Percentiles rank a stretch among this genome's conserved stretches.
phyloP scores from a whole-genome alignment of 2,888 invertebrate species.

The Drosophila paranaensis region DNA sequence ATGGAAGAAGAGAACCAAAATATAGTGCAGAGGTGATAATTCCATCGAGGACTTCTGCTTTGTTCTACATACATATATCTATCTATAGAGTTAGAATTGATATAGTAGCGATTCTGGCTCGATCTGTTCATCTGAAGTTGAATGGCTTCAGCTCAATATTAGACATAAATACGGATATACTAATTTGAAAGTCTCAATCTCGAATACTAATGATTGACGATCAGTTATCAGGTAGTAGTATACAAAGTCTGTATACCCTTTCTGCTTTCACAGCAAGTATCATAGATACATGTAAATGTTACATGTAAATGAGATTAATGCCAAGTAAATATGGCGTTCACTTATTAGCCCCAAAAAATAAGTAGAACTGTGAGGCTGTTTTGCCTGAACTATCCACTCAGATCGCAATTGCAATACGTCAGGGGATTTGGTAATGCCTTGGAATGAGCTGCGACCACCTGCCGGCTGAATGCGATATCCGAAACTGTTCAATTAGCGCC shows the following conservation, averaged over 20 bases:
- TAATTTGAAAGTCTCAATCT: too few species aligned
- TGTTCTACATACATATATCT: background rate
- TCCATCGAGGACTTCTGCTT: background rate
- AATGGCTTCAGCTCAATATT: too few species aligned
- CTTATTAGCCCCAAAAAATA: background rate
- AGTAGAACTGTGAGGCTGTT: constrained; percentile 1
- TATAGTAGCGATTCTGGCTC: too few species aligned
- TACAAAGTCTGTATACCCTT: background rate
- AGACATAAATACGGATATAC: too few species aligned
- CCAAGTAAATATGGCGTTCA: background rate
- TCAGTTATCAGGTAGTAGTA: too few species aligned
- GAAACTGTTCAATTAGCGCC: constrained; percentile 61
- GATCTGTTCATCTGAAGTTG: too few species aligned
- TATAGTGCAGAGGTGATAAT: background rate
- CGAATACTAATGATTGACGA: too few species aligned
- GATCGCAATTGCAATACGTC: constrained; percentile 33
- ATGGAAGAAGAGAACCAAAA: background rate
- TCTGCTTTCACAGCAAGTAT: background rate
- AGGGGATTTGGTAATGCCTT: constrained; percentile 26
- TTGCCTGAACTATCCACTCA: constrained; percentile 16
- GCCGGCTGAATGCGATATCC: constrained; percentile 55
- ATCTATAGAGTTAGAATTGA: background rate
- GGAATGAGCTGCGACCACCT: constrained; percentile 40
- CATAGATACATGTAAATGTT: background rate
- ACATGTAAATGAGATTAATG: background rate